Percentiles rank a stretch among this genome's conserved stretches.
These are phyloP conservation scores for Epistrophe grossulariae DNA, from an alignment of 2,888 invertebrate genomes.

Conservation along the genomic window DNA sequence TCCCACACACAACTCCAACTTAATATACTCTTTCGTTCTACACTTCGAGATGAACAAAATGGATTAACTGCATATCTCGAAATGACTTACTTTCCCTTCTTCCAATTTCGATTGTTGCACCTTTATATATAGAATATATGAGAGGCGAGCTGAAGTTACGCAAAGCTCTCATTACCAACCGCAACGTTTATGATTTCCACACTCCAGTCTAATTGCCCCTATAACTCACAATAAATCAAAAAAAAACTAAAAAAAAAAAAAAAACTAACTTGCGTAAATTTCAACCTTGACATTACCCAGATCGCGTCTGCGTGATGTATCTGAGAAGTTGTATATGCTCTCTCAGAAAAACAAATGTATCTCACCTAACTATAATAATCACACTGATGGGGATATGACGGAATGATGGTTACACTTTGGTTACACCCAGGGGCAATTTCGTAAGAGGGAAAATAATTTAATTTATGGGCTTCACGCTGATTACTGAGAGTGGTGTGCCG, in stretches of 20 bases:
- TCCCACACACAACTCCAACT: not conserved
- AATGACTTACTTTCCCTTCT: conserved; percentile 44
- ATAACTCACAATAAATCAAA: conserved; percentile 63
- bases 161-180: conserved; percentile 41
- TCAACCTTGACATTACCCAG: conserved; percentile 66
- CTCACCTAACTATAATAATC: conserved; percentile 61
- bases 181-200: conserved; percentile 52
- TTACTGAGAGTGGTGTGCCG: conserved; percentile 49
- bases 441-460: conserved; percentile 65
- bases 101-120: conserved; percentile 34
- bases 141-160: conserved; percentile 9
- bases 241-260: too few relatives aligned
- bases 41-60: not conserved
- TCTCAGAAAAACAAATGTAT: conserved; percentile 41
- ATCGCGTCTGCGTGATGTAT: conserved; percentile 20
- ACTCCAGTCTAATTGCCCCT: conserved; percentile 39
- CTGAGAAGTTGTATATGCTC: conserved; percentile 31
- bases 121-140: not conserved
- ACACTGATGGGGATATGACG: conserved; percentile 34
- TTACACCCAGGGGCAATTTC: conserved; percentile 66
- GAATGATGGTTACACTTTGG: conserved; percentile 39
- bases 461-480: conserved; percentile 69
- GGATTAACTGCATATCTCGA: conserved; percentile 1
- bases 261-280: conserved; percentile 47
- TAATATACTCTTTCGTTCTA: not conserved